These are phyloP conservation scores for Gallinago stenura DNA, from an alignment of 2,797 vertebrate species.

Conservation along the genomic window DNA sequence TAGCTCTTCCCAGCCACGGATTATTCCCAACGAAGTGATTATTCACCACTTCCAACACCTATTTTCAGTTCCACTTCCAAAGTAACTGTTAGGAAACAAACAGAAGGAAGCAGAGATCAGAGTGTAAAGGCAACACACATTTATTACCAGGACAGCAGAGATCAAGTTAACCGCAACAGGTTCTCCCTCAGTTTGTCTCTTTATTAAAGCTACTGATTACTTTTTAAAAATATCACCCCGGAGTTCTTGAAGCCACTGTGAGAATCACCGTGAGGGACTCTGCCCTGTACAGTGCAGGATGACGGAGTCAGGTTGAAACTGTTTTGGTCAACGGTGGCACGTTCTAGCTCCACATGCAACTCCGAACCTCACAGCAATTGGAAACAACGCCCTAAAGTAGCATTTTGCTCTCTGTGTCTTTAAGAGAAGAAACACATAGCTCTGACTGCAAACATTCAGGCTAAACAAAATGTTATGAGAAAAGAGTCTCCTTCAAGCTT, in stretches of 20 bases:
- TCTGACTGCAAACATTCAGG: neutral
- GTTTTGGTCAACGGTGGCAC: neutral
- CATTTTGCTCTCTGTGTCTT: neutral
- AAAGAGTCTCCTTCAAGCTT: neutral
- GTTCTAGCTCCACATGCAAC: neutral
- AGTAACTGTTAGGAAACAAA: neutral
- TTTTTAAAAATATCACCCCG: neutral
- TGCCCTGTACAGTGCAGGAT: too few relatives aligned
- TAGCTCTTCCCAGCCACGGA: neutral
- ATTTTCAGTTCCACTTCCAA: neutral
- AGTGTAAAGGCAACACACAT: neutral
- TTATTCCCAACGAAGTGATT: neutral
- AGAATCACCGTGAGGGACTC: neutral
- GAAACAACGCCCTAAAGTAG: neutral
- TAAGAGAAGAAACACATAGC: neutral
- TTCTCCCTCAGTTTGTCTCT: neutral
- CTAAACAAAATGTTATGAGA: neutral
- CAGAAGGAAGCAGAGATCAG: neutral
- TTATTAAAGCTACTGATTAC: neutral
- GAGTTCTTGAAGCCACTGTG: fast-evolving
- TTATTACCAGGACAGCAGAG: neutral
- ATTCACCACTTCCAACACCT: constrained; percentile 8
- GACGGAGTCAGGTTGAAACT: neutral
- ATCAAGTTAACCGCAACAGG: fast-evolving
- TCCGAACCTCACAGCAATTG: neutral